phyloP scores from a whole-genome alignment of 2,113 vertebrate species.

The Sebastes schlegelii region DNA sequence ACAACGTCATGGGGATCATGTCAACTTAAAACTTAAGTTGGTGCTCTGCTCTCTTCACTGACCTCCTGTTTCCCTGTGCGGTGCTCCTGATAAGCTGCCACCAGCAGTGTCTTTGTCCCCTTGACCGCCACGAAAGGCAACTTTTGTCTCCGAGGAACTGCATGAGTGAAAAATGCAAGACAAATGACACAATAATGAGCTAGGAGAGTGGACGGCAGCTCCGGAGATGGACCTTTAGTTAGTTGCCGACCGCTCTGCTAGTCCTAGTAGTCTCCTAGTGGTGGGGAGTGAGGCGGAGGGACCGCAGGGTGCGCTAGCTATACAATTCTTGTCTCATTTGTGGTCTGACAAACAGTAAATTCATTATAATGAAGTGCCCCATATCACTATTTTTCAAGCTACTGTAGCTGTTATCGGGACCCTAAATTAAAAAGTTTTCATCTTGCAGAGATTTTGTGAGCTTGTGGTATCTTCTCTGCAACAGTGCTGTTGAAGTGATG shows the following conservation, averaged over 20 bases:
- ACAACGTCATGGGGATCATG: neutral
- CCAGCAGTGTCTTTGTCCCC: slow-evolving; percentile 28
- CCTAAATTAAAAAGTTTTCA: too few species aligned
- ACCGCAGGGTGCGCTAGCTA: too few species aligned
- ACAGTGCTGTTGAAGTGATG: too few species aligned
- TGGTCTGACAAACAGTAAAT: too few species aligned
- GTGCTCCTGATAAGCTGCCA: slow-evolving; percentile 50
- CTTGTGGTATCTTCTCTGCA: too few species aligned
- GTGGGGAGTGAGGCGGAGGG: neutral
- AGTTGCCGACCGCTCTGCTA: too few species aligned
- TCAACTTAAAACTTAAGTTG: neutral
- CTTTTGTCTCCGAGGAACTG: neutral
- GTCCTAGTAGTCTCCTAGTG: neutral
- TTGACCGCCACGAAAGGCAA: neutral
- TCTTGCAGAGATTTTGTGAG: too few species aligned
- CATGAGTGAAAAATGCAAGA: neutral
- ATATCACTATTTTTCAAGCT: too few species aligned
- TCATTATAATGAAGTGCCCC: too few species aligned
- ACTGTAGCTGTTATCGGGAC: too few species aligned
- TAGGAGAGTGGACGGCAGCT: neutral
- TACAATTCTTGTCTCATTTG: too few species aligned
- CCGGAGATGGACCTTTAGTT: neutral
- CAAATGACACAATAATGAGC: neutral
- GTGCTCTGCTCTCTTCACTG: neutral
- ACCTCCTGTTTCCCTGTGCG: slow-evolving; percentile 15